phyloP scores from a whole-genome alignment of 2,113 vertebrate species.

The Syngnathus typhle region DNA sequence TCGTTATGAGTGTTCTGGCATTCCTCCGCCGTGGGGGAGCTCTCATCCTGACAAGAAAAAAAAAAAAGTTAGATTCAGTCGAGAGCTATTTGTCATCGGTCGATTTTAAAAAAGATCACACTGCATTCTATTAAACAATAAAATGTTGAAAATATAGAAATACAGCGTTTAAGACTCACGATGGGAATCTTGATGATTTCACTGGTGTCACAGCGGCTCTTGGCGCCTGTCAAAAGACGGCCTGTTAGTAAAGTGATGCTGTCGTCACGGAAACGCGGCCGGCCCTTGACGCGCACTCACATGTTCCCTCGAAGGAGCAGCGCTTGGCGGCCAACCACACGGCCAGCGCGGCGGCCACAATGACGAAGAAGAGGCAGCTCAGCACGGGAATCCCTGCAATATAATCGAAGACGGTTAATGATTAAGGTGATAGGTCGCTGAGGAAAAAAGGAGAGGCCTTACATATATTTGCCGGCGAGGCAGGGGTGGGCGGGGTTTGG shows the following conservation, averaged over 20 bases:
- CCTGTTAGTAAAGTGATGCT: not conserved
- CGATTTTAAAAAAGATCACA: no score
- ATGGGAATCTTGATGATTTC: conserved; percentile 71
- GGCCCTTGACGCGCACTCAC: conserved; percentile 30
- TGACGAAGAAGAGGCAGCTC: not conserved
- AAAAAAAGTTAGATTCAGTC: not conserved
- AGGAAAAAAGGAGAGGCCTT: not conserved
- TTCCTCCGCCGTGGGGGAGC: conserved; percentile 58
- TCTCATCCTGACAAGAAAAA: conserved; percentile 48
- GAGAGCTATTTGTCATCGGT: not conserved
- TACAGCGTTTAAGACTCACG: conserved; percentile 52
- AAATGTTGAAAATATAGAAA: no score
- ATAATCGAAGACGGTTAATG: not conserved
- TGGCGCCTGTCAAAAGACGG: conserved; percentile 40
- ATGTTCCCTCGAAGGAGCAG: conserved; percentile 31
- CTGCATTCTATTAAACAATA: no score
- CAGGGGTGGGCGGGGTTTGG: not conserved
- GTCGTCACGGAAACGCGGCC: not conserved
- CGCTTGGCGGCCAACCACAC: conserved; percentile 27
- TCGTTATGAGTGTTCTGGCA: conserved; percentile 65
- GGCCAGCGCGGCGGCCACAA: accelerated
- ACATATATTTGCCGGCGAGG: conserved; percentile 29
- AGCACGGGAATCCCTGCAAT: conserved; percentile 34
- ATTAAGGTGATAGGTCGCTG: not conserved
- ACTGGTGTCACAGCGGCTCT: conserved; percentile 36